Percentiles rank a stretch among this genome's conserved stretches.
phyloP scores from a whole-genome alignment of 2,113 vertebrate species.

The Polyodon spathula region DNA sequence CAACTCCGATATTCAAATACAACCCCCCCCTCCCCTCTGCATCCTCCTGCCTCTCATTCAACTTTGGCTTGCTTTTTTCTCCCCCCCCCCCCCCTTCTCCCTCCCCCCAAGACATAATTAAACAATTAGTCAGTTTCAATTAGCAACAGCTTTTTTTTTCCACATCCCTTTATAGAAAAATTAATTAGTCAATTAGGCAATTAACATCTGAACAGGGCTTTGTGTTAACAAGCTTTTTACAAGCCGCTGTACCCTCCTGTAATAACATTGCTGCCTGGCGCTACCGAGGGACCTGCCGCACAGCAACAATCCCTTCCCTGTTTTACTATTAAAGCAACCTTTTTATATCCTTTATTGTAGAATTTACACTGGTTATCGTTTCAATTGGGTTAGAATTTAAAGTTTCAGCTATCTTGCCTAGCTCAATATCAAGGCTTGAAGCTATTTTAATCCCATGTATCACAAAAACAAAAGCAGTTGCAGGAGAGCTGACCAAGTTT shows the following conservation, averaged over 20 bases:
- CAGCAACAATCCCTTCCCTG: constrained; percentile 12
- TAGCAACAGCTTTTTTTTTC: constrained; percentile 47
- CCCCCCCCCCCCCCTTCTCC: constrained; percentile 21
- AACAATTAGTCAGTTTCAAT: constrained; percentile 73
- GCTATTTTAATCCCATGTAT: too few species aligned
- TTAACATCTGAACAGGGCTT: constrained; percentile 72
- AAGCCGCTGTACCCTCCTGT: constrained; percentile 62
- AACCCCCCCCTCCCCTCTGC: constrained; percentile 24
- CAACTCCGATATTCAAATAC: constrained; percentile 17
- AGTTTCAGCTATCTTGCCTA: too few species aligned
- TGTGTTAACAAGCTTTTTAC: constrained; percentile 76
- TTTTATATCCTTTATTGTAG: too few species aligned
- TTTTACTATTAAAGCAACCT: not conserved
- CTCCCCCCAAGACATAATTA: constrained; percentile 55
- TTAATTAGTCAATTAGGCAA: constrained; percentile 76
- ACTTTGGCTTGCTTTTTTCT: not conserved
- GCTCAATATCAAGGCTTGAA: too few species aligned
- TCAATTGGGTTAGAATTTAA: too few species aligned
- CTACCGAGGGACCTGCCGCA: constrained; percentile 51
- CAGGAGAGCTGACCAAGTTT: too few species aligned
- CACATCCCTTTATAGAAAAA: constrained; percentile 65
- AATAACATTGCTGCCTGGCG: constrained; percentile 53
- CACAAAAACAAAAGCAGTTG: too few species aligned
- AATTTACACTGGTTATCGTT: too few species aligned
- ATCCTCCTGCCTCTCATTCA: constrained; percentile 23